These are phyloP conservation scores for Ceuthmochares aereus DNA, from an alignment of 2,113 vertebrate genomes.

Conservation along the genomic window DNA sequence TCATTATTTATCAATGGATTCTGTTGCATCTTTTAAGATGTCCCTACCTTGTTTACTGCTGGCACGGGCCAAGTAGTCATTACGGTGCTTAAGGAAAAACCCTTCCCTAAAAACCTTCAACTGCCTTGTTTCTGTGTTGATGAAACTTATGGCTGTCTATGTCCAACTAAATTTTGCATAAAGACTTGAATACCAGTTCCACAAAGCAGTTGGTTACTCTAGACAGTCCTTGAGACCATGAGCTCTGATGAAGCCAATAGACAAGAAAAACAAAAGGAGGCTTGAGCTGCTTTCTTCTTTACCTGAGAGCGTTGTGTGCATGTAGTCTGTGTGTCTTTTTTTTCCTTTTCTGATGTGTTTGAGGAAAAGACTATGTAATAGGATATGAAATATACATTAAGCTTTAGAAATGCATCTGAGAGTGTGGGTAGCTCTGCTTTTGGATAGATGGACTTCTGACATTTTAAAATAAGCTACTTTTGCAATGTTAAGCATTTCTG, in stretches of 20 bases:
- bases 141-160: background rate
- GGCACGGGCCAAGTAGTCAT: background rate
- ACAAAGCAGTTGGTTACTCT: background rate
- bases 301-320: background rate
- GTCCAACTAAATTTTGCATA: background rate
- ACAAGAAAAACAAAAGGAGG: background rate
- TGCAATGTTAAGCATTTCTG: background rate
- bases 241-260: background rate
- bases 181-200: background rate
- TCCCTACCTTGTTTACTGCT: background rate
- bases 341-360: background rate
- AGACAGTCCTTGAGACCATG: background rate
- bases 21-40: background rate
- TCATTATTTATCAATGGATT: background rate
- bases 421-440: background rate
- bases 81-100: background rate
- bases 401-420: background rate
- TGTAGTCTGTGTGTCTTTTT: background rate
- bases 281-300: background rate
- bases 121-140: background rate
- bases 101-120: background rate
- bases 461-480: background rate
- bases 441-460: background rate
- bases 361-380: background rate
- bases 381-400: background rate